These are phyloP conservation scores for Petrocephalus microphthalmus DNA, from an alignment of 2,113 vertebrate species.

Conservation along the genomic window DNA sequence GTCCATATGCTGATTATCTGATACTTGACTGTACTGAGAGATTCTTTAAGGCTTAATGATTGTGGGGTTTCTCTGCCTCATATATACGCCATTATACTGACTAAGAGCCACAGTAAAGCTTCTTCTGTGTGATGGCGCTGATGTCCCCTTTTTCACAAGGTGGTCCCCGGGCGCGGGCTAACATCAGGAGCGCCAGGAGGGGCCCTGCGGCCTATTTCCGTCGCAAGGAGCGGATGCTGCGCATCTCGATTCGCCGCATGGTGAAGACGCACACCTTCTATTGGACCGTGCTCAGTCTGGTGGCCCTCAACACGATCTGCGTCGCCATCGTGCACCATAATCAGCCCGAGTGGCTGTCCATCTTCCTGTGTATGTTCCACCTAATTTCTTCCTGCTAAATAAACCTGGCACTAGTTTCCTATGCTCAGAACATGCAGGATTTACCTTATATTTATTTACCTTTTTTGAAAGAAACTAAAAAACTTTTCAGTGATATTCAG, in stretches of 20 bases:
- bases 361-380: constrained; percentile 84
- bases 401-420: not conserved
- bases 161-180: constrained; percentile 81
- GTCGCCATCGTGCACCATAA: constrained; percentile 98
- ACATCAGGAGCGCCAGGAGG: constrained; percentile 81
- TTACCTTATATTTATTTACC: not conserved
- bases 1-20: not conserved
- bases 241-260: constrained; percentile 95
- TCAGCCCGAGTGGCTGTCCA: constrained; percentile 91
- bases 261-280: constrained; percentile 98
- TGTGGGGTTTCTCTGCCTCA: not conserved
- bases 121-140: not conserved
- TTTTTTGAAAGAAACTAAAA: not conserved
- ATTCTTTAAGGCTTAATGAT: not conserved
- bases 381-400: not conserved
- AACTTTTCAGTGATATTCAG: not conserved
- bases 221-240: constrained; percentile 88
- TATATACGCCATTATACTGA: not conserved
- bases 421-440: not conserved
- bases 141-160: constrained; percentile 52
- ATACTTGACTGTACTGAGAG: not conserved
- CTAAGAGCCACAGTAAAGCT: not conserved
- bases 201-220: constrained; percentile 88
- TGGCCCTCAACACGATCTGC: constrained; percentile 94
- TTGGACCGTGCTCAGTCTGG: constrained; percentile 88